Conservation (phyloP, 2,888 invertebrate genomes). For the Polymixis lichenea region DNA sequence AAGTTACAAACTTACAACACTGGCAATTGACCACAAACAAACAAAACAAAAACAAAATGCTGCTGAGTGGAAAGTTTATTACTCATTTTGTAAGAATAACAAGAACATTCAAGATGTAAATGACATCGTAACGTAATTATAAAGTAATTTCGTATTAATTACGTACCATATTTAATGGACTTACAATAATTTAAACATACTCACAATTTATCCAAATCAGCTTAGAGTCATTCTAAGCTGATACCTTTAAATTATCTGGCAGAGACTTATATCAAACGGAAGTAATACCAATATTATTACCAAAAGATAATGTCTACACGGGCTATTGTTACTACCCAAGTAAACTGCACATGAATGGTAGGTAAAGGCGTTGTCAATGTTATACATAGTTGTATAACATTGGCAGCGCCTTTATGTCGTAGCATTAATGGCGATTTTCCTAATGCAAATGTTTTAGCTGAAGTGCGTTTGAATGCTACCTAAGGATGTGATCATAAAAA, state of each 20-base stretch:
- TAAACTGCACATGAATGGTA: neutral
- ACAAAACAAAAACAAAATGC: too few relatives aligned
- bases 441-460: neutral
- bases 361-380: too few relatives aligned
- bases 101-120: too few relatives aligned
- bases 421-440: neutral
- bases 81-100: too few relatives aligned
- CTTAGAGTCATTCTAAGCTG: neutral
- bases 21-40: too few relatives aligned
- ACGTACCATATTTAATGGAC: neutral
- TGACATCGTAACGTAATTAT: neutral
- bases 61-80: too few relatives aligned
- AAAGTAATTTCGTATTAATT: neutral
- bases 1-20: too few relatives aligned
- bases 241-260: neutral
- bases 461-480: too few relatives aligned
- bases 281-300: neutral
- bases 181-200: neutral
- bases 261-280: neutral
- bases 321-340: neutral
- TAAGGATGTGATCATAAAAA: neutral
- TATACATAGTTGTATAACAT: neutral
- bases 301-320: neutral
- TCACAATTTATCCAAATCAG: neutral
- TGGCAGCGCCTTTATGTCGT: neutral